Evolutionary conservation across 2,797 vertebrate species (phyloP).

Genomic region (Crax fasciolata): DNA sequence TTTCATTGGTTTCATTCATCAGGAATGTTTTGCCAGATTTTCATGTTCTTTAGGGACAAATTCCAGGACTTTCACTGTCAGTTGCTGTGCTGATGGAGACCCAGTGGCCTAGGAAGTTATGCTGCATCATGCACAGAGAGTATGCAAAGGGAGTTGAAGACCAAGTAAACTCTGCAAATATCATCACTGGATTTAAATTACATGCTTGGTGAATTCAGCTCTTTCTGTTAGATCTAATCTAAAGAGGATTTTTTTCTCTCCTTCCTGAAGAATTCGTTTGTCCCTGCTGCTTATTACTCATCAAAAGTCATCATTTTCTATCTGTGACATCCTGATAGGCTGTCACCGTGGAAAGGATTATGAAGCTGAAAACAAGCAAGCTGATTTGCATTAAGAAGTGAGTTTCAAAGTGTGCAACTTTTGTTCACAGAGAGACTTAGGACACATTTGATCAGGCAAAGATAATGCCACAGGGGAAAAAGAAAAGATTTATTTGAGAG

Average conservation of each 20-base stretch:
- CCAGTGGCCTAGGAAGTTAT: background rate
- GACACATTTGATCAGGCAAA: slow-evolving; percentile 34
- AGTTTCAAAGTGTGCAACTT: slow-evolving; percentile 50
- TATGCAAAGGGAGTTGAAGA: slow-evolving; percentile 33
- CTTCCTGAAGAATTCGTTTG: slow-evolving; percentile 51
- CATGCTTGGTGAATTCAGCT: background rate
- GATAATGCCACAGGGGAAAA: slow-evolving; percentile 16
- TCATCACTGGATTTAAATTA: slow-evolving; percentile 34
- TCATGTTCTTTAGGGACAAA: slow-evolving; percentile 20
- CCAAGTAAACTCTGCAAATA: slow-evolving; percentile 38
- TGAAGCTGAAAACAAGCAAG: background rate
- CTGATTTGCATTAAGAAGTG: slow-evolving; percentile 38
- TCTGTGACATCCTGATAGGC: slow-evolving; percentile 17
- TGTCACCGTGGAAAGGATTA: slow-evolving; percentile 32
- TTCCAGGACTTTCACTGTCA: background rate
- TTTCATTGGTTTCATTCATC: slow-evolving; percentile 37
- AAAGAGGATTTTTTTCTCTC: slow-evolving; percentile 17
- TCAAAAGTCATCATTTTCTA: slow-evolving; percentile 47
- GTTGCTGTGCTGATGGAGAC: background rate
- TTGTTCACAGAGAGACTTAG: slow-evolving; percentile 27
- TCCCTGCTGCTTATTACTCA: slow-evolving; percentile 54
- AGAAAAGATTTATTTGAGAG: background rate
- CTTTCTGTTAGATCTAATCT: slow-evolving; percentile 40
- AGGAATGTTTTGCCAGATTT: background rate
- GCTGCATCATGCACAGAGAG: background rate